Percentiles rank a stretch among this genome's conserved stretches.
Conservation (phyloP, 2,113 vertebrate genomes). For the Eulacestoma nigropectus region DNA sequence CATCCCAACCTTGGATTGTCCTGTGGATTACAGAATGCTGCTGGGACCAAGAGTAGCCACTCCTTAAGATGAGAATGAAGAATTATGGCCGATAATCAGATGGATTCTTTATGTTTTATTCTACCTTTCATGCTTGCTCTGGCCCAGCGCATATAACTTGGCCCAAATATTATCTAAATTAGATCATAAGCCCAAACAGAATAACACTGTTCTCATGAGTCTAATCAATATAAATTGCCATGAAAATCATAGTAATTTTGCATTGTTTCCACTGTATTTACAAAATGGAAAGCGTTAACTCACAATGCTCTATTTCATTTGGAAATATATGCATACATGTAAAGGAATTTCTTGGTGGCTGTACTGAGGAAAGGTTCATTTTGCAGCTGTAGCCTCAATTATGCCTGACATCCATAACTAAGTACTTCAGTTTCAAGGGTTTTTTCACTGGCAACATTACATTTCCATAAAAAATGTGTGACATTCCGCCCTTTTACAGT, state of each 20-base stretch:
- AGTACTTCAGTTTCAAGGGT: background rate
- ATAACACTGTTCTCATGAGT: background rate
- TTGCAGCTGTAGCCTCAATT: slow-evolving; percentile 35
- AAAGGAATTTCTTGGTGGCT: slow-evolving; percentile 31
- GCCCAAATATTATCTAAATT: background rate
- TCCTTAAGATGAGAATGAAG: background rate
- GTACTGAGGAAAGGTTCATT: slow-evolving; percentile 28
- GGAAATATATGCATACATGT: slow-evolving; percentile 44
- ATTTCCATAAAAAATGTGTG: slow-evolving; percentile 28
- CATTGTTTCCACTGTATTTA: background rate
- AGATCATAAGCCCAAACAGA: slow-evolving; percentile 23
- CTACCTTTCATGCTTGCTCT: background rate
- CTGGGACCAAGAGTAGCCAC: background rate
- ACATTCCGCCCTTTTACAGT: slow-evolving; percentile 11
- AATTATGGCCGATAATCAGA: background rate
- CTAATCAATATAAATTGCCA: slow-evolving; percentile 6
- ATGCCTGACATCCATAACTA: slow-evolving; percentile 43
- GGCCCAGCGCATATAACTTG: background rate
- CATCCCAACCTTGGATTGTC: background rate
- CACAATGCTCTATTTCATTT: slow-evolving; percentile 26
- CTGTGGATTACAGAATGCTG: background rate
- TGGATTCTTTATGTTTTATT: background rate
- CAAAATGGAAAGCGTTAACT: slow-evolving; percentile 36
- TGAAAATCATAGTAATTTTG: background rate
- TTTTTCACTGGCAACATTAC: background rate